Percentiles rank a stretch among this genome's conserved stretches.
phyloP scores from a whole-genome alignment of 2,888 invertebrate genomes.

The Phyto melanocephala region DNA sequence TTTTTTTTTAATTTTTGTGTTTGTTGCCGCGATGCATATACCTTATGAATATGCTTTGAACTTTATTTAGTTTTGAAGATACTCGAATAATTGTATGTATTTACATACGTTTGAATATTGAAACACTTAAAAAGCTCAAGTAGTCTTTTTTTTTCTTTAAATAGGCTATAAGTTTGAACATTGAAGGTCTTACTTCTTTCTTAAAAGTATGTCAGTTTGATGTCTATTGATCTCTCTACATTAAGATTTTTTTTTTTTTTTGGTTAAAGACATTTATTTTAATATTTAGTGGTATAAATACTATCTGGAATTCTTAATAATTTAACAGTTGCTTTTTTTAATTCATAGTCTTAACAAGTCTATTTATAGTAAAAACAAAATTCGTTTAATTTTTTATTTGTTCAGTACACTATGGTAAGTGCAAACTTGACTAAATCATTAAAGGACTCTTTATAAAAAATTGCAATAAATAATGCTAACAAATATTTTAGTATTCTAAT shows the following conservation, averaged over 20 bases:
- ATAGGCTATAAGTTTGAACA: slow-evolving; percentile 23
- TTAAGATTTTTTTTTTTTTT: neutral
- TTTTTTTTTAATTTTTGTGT: no score
- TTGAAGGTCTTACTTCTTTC: slow-evolving; percentile 39
- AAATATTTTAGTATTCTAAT: neutral
- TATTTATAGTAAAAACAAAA: neutral
- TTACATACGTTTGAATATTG: no score
- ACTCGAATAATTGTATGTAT: neutral
- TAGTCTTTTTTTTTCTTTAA: slow-evolving; percentile 24
- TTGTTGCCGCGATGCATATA: no score
- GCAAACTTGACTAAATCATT: neutral
- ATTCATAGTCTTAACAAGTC: slow-evolving; percentile 30
- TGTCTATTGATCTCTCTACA: neutral
- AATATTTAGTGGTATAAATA: slow-evolving; percentile 40
- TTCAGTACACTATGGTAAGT: slow-evolving; percentile 11
- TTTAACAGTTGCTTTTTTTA: slow-evolving; percentile 36
- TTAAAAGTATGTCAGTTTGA: neutral
- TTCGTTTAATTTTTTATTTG: neutral
- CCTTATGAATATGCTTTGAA: no score
- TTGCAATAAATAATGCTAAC: no score
- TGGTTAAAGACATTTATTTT: neutral
- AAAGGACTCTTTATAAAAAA: no score
- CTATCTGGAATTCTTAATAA: slow-evolving; percentile 7
- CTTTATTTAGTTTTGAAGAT: neutral
- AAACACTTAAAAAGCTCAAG: slow-evolving; percentile 41